Conservation (phyloP, 2,797 vertebrate species). For the Pseudocheirus occidentalis region DNA sequence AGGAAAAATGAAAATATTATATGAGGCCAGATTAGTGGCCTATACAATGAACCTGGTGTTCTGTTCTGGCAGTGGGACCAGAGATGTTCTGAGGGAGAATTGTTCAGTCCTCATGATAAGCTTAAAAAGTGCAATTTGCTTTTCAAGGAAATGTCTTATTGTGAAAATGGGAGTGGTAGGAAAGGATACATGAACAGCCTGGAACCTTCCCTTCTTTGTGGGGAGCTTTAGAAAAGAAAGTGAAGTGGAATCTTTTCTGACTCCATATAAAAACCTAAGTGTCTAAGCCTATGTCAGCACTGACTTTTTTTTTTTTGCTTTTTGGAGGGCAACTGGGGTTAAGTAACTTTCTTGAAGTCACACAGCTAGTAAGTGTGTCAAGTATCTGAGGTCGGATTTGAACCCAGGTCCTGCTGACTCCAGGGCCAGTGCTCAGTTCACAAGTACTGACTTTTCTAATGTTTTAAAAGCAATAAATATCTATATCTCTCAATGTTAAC, state of each 20-base stretch:
- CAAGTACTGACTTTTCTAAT: not conserved
- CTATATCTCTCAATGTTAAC: not conserved
- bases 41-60: not conserved
- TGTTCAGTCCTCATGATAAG: not conserved
- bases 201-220: not conserved
- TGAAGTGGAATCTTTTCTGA: not conserved
- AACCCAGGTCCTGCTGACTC: too few species aligned
- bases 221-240: not conserved
- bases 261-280: not conserved
- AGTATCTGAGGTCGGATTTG: too few species aligned
- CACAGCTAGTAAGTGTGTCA: too few species aligned
- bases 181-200: not conserved
- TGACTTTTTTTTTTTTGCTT: not conserved
- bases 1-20: not conserved
- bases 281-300: not conserved
- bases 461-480: slow-evolving; percentile 17
- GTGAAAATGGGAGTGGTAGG: not conserved
- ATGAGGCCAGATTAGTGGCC: not conserved
- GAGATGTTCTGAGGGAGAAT: not conserved
- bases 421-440: too few species aligned
- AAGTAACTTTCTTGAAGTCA: too few species aligned
- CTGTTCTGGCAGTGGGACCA: not conserved
- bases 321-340: too few species aligned
- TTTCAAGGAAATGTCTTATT: not conserved
- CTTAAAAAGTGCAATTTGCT: not conserved